Evolutionary conservation across 1,140 invertebrate species (phyloP), one percentile per base, ranked within the genome.

Genomic region (Bombus balteatus): DNA sequence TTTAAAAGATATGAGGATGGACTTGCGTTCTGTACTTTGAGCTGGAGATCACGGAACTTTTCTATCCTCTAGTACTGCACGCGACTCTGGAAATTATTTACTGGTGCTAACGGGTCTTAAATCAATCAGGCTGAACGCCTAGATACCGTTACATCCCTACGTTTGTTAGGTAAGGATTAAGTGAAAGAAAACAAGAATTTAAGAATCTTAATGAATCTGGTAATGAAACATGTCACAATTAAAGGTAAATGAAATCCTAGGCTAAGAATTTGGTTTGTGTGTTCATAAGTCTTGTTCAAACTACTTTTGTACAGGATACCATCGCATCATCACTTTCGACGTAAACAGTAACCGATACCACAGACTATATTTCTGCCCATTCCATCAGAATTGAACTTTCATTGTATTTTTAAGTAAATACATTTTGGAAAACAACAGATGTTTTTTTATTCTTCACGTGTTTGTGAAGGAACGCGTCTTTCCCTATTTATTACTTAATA

Each of bases 401-500:
- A 92, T 93, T 93, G 92, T 93, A 93, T 93, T 93, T 93, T 93
- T 92, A 92, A 92, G 92, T 93, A 93, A 93, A 93, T 92, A 93
- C 92, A 93, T 90, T 93, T 92, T 92, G 91, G 88, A 92, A 93
- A 93, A 92, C 86, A 91, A 92, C 72, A 76, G 62, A 77, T 85
- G 83, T 83, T 87, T 87, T 90, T 91, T 91, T 92, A 90, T 91
- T 91, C 87, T 89, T 90, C 89, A 90, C 89, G 83, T 81, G 57
- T 70, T 41, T 81, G 89, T 88, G 89, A 86, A 86, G 89, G 72
- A 62, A 68, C 57, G 76, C 76, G 79, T 88, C 87, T 90, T 83
- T 88, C 83, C 89, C 89, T 80, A 71, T 66, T 74, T 74, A 81
- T 81, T 87, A 82, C 28, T 74, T 86, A 28, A 62, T 10, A 39